Base-by-base conservation (phyloP, 1,140 invertebrate species). In the Goniozus legneri region DNA sequence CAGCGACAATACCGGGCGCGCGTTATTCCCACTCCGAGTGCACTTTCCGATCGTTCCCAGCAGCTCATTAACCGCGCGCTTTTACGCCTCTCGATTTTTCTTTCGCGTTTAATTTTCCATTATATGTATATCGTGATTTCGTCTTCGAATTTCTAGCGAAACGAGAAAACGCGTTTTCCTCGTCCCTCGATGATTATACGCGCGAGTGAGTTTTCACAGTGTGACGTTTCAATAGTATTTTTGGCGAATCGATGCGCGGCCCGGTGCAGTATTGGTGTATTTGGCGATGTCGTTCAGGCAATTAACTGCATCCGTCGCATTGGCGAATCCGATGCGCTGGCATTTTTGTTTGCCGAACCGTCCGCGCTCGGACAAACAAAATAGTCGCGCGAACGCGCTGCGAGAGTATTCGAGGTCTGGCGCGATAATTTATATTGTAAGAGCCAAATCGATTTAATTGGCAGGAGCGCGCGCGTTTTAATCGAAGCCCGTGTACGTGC, bases 151-250 rank as follows among this genome's bases (percentile, higher is more conserved):
- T n/a, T n/a, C n/a, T n/a, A n/a, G n/a, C n/a, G n/a, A n/a, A n/a
- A n/a, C n/a, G n/a, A n/a, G n/a, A n/a, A n/a, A n/a, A n/a, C n/a
- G n/a, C n/a, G n/a, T n/a, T n/a, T n/a, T n/a, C n/a, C n/a, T n/a
- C n/a, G n/a, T n/a, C n/a, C n/a, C n/a, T n/a, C n/a, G n/a, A n/a
- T n/a, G 33, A 35, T 7, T 35, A 13, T 15, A 13, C 15, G 10
- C 33, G 33, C 15, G 10, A 8, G 10, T 7, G 10, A 35, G 33
- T 39, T 22, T 52, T 60, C 49, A 24, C 22, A 46, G 43, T 55
- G 48, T 59, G 55, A 58, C 58, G 59, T 58, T 58, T 58, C 42
- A 30, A 18, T 44, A 47, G 21, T 64, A 58, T 58, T 58, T 64
- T 48, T 52, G 42, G 42, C 22, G 37, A 41, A 37, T 45, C 52